Evolutionary conservation across 2,888 invertebrate species (phyloP).

Genomic region (Aphodius granarius): DNA sequence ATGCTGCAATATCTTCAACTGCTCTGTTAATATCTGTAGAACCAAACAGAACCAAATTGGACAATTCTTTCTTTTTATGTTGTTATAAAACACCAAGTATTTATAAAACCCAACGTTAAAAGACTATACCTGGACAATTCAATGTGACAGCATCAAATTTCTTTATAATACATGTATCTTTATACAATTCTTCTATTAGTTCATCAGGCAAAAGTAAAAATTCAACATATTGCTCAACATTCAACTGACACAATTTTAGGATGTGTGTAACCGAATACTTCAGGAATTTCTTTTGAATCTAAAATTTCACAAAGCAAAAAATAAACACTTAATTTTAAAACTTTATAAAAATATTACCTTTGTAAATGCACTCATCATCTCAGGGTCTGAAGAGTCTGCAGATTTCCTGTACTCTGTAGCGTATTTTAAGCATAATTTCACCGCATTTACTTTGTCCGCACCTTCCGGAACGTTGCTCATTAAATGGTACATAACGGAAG

Average conservation of each 20-base stretch:
- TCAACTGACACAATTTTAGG: conserved; percentile 53
- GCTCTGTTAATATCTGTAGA: conserved; percentile 56
- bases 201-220: conserved; percentile 51
- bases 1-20: conserved; percentile 50
- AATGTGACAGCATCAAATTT: conserved; percentile 44
- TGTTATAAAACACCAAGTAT: neutral
- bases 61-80: neutral
- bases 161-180: conserved; percentile 54
- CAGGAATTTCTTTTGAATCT: conserved; percentile 56
- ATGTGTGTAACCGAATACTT: conserved; percentile 55
- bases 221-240: conserved; percentile 51
- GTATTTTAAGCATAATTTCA: conserved; percentile 54
- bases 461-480: conserved; percentile 48
- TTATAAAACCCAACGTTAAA: neutral
- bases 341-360: conserved; percentile 32
- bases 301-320: conserved; percentile 27
- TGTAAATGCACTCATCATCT: conserved; percentile 38
- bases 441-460: conserved; percentile 57
- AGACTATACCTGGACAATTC: conserved; percentile 44
- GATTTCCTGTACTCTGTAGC: conserved; percentile 49
- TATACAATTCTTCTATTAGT: conserved; percentile 55
- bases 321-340: neutral
- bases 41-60: conserved; percentile 13
- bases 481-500: conserved; percentile 47
- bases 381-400: conserved; percentile 28